Evolutionary conservation across 2,113 vertebrate species (phyloP), one percentile per base, ranked within the genome.

Genomic region (cattle (Bos taurus)): DNA sequence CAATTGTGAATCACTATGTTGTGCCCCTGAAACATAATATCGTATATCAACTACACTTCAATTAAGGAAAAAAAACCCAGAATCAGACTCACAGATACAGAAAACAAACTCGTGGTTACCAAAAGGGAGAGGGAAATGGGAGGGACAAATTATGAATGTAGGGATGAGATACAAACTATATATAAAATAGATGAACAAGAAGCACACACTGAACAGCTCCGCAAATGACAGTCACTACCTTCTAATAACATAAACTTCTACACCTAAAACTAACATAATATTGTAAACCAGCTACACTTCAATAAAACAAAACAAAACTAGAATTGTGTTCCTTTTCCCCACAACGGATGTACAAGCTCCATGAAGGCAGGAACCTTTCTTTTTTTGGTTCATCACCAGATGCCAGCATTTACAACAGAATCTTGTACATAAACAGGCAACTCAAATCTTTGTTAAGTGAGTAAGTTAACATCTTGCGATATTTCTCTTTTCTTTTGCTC

Each of bases 261-360:
- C 80, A 83, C n/a, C 52, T 56, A 83, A 56, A 83, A 56, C 81
- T 83, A 36, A 83, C 13, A 6, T 25, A 83, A 25, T 36, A 83
- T 8, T 23, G 13, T 36, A 56, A 83, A 56, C 52, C 7, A 56
- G 50, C 33, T 56, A 36, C 52, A 56, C 7, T 26, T 83, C n/a
- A 83, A 56, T 25, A 12, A 14, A 46, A 30, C 36, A 87, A 30
- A 62, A 3, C 3, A 2, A 87, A n/a, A 7, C 67, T 77, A 46
- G 25, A 2, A 52, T 33, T 56, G 19, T 30, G 10, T 11, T 3
- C 28, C n/a, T 7, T 21, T 16, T 59, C 7, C 28, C 54, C 52
- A 5, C 26, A 43, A 11, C 0, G n/a, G 17, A n/a, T 8, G 25
- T 6, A 13, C 3, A 36, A 36, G 36, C 15, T 87, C 46, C 52